Base-by-base conservation (phyloP, 2,888 invertebrate genomes). In the Drosophila monieri region DNA sequence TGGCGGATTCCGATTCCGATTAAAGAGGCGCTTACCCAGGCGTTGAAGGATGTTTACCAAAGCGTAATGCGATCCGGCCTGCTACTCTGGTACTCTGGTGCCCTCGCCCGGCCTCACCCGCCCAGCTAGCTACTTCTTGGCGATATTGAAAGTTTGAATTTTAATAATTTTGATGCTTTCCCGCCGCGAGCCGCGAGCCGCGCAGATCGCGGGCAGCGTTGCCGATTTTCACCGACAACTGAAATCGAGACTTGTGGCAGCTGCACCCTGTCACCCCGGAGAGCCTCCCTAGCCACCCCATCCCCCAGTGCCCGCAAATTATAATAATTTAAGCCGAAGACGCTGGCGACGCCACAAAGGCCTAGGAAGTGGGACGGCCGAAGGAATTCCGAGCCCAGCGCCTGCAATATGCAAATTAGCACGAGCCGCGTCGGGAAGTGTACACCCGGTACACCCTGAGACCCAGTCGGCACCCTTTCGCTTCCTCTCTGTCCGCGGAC, bases 1-100 rank as follows among this genome's bases (percentile, higher is more conserved):
- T 84, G 64, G 41, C 66, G 65, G 79, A 85, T 86, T 86, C 87
- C 80, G 79, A 85, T 86, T 86, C 87, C 80, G 65, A 80, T 80
- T 80, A 81, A 80, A 78, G 56, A 59, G 64, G 70, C 69, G 75
- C 59, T 80, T 70, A 70, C 69, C 76, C 51, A 73, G 54, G 66
- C 81, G 76, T 78, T 64, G 73, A 80, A 76, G 81, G 77, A 80
- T 75, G 48, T 71, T 61, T 64, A 67, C 41, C 62, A 62, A 52
- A 58, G 73, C 85, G 85, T 76, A 80, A 80, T 71, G 44, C 49
- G 72, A 71, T 76, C 55, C 52, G 62, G 55, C 59, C 41, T 27
- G 15, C 30, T 14, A n/a, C 12, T 41, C 15, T 4, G n/a, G n/a
- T n/a, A n/a, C 15, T 9, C 52, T 53, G n/a, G n/a, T 25, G 3